Evolutionary conservation across 2,113 vertebrate genomes (phyloP).

Genomic region (Hassar affinis): DNA sequence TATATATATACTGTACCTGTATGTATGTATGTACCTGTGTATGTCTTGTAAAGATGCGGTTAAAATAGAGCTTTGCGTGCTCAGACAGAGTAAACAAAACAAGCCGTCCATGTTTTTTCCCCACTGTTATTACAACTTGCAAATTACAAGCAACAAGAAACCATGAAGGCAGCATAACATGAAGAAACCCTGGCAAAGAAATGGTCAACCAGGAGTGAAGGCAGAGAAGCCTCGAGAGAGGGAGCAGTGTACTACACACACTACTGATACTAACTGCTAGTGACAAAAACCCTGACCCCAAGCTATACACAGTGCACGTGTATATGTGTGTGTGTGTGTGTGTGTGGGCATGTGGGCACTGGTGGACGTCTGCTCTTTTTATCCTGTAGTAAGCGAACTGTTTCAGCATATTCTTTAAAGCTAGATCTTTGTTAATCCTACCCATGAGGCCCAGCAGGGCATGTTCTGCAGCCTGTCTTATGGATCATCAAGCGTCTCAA

Average conservation of each 20-base stretch:
- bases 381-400: background rate
- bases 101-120: no score
- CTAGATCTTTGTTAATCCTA: background rate
- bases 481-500: background rate
- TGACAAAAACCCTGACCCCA: constrained; percentile 64
- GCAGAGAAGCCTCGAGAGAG: constrained; percentile 63
- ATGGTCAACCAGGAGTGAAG: constrained; percentile 68
- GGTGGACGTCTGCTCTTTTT: constrained; percentile 44
- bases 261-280: constrained; percentile 63
- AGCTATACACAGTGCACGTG: constrained; percentile 48
- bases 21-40: no score
- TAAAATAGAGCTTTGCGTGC: no score
- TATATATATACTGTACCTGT: no score
- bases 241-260: constrained; percentile 50
- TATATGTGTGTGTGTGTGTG: background rate
- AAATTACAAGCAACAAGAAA: no score
- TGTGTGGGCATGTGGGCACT: background rate
- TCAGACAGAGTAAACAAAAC: no score
- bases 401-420: constrained; percentile 14
- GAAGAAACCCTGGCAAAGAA: constrained; percentile 52
- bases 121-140: no score
- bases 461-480: background rate
- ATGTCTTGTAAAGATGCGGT: no score
- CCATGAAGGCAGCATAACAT: constrained; percentile 7
- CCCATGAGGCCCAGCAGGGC: background rate